Base-by-base conservation (phyloP, 2,797 vertebrate genomes). In the Catharus ustulatus region DNA sequence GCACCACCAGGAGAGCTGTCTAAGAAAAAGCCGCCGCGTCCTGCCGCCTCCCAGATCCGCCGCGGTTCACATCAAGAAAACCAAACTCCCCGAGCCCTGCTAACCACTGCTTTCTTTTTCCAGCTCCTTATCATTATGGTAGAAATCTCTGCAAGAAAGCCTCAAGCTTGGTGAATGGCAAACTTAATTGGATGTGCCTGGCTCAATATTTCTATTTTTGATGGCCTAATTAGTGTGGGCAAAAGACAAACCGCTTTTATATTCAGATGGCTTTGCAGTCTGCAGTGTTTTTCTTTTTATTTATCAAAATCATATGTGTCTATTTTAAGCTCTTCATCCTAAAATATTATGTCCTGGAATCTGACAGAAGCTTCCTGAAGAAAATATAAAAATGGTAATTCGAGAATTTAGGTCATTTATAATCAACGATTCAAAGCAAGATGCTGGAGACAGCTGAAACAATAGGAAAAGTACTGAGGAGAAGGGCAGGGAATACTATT, bases 121-220 rank as follows among this genome's bases (percentile, higher is more conserved):
- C 42, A 74, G 88, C 83, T 82, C 91, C 48, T 84, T 91, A 62
- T 94, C 59, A 93, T 97, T 94, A 96, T 48, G 72, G 77, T 48
- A 72, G 71, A 29, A 74, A 36, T 54, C 24, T 91, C 63, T 13
- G 2, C 27, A 89, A 80, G 76, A 76, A 95, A 93, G 40, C 58
- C 84, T 87, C 43, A 69, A 88, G 67, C 62, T 10, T 45, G 36
- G 87, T 48, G 72, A 83, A 95, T 45, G 52, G 57, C n/a, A 94
- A 77, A 87, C 51, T 79, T 90, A 84, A 91, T 88, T 97, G 83
- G 80, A 34, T 51, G 42, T 88, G 71, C 61, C 38, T 7, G 73
- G 58, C 64, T 94, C 32, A 90, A 72, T 94, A 89, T 64, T 93
- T 94, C 95, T 97, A 96, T 95, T 96, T 96, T 93, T 74, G 94